Evolutionary conservation across 2,888 invertebrate species (phyloP), one percentile per base, ranked within the genome.

Genomic region (Ophonus ardosiacus): DNA sequence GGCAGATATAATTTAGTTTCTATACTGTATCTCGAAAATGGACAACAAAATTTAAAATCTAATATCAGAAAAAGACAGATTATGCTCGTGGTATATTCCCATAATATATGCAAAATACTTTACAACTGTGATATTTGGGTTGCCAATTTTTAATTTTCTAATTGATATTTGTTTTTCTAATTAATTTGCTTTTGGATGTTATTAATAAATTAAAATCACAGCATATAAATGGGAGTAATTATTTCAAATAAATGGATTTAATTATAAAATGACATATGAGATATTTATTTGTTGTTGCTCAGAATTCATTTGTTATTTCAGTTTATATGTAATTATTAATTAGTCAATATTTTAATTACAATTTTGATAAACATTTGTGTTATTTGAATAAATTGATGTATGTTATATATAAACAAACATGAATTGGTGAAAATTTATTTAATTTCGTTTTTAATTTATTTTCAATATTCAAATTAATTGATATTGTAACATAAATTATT

Each of bases 241-340:
- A 68, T 68, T 68, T 24, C 68, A 68, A 24, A 38, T 38, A 68
- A 68, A 68, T 38, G 68, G 24, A 68, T 68, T 68, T 68, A 68
- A 68, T 68, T 68, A 68, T 68, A 68, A 68, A 68, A 40, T 68
- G 24, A 7, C 31, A 68, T 63, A 63, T 63, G 13, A 68, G 31
- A n/a, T 68, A 63, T 63, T 21, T 63, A 63, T 63, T 17, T 63
- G 21, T 24, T 31, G 7, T 38, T n/a, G 15, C 24, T 10, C 24
- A 8, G 63, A 63, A 24, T 24, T 68, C 7, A 68, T 68, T 68
- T 68, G 59, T 59, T 17, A 15, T 59, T 59, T 10, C 59, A 59
- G 59, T 31, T 31, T 31, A 6, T 31, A 6, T 59, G 68, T 68
- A 65, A 65, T 65, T 65, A 31, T 31, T 65, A 68, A 68, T 68